Percentiles rank a stretch among this genome's conserved stretches.
phyloP scores from a whole-genome alignment of 2,113 vertebrate genomes.

The Prunella himalayana region DNA sequence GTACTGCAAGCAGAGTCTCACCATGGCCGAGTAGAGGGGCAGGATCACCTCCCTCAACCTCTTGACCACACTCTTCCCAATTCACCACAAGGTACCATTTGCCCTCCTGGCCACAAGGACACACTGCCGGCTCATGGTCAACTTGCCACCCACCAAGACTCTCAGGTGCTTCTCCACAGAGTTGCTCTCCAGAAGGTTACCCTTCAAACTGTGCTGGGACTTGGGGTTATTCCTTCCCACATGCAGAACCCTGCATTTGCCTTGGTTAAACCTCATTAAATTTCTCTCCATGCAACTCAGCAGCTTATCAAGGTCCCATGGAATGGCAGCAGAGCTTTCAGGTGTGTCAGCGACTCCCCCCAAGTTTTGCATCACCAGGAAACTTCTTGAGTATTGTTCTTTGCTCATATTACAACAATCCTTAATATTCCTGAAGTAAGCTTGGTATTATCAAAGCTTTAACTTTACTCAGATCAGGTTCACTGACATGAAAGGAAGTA shows the following conservation, averaged over 20 bases:
- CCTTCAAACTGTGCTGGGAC: no score
- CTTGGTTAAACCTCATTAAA: background rate
- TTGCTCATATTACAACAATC: background rate
- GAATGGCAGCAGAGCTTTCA: background rate
- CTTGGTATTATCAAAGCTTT: background rate
- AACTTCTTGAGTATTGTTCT: background rate
- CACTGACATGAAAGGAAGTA: background rate
- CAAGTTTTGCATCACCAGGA: background rate
- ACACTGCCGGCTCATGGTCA: no score
- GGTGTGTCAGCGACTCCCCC: fast-evolving
- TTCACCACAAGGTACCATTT: background rate
- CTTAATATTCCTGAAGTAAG: background rate
- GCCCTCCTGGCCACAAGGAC: background rate
- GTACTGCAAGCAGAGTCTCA: background rate
- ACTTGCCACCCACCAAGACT: background rate
- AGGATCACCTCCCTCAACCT: background rate
- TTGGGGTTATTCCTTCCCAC: background rate
- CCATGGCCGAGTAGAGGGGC: background rate
- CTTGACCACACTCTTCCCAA: background rate
- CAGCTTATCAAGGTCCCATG: background rate
- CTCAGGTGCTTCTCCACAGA: background rate
- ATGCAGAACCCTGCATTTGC: background rate
- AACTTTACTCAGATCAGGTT: background rate
- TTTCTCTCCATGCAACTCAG: no score
- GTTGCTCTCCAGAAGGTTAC: background rate